Evolutionary conservation across 2,888 invertebrate genomes (phyloP).

Genomic region (Crematogaster levior): DNA sequence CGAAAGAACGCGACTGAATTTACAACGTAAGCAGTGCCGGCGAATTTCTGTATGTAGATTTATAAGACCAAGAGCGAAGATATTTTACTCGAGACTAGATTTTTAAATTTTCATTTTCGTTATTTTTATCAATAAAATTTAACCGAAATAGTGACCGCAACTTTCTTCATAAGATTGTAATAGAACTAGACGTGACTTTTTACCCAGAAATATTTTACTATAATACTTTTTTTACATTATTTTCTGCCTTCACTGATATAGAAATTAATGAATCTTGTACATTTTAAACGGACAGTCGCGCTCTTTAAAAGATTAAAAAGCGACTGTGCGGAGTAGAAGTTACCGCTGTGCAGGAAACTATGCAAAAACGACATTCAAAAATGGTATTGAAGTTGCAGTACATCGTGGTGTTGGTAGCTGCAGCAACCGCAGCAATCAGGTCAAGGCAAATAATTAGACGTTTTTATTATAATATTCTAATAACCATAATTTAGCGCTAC

Average conservation of each 20-base stretch:
- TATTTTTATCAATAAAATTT: background rate
- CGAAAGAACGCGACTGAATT: background rate
- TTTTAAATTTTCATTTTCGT: background rate
- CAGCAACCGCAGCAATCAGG: background rate
- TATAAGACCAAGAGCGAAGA: background rate
- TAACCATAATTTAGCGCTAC: slow-evolving; percentile 16
- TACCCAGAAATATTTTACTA: background rate
- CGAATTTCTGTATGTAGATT: background rate
- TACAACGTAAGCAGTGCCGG: background rate
- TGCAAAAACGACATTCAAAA: background rate
- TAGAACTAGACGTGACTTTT: background rate
- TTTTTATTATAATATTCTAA: slow-evolving; percentile 2
- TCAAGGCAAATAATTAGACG: background rate
- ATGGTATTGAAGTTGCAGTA: background rate
- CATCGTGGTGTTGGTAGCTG: background rate
- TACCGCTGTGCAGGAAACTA: background rate
- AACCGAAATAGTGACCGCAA: background rate
- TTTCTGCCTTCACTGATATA: background rate
- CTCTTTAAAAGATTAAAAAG: background rate
- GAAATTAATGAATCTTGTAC: background rate
- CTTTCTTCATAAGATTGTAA: background rate
- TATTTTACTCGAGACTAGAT: background rate
- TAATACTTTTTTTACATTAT: background rate
- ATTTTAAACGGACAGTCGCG: slow-evolving; percentile 1
- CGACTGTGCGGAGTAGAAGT: background rate